These are phyloP conservation scores for Drosophila jambulina DNA, from an alignment of 1,140 invertebrate genomes.

Conservation along the genomic window DNA sequence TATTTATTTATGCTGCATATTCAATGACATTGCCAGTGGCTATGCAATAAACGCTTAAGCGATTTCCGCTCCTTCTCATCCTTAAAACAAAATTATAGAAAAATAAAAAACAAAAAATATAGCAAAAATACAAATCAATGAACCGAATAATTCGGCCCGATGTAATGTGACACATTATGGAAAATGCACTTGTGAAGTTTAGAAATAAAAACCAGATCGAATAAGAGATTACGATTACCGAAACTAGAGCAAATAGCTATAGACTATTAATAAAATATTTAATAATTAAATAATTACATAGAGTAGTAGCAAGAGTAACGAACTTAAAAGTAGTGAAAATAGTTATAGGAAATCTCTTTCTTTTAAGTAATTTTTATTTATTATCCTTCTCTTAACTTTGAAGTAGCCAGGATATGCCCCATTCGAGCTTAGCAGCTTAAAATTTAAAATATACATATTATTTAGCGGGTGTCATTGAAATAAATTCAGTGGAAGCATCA, in stretches of 20 bases:
- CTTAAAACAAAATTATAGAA: constrained; percentile 4
- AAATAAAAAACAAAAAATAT: constrained; percentile 33
- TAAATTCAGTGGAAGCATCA: constrained; percentile 18
- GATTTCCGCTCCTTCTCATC: constrained; percentile 18
- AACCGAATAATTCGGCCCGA: constrained; percentile 29
- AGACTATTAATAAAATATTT: not conserved
- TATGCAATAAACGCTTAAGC: constrained; percentile 43
- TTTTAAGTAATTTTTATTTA: not conserved
- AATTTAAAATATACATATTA: not conserved
- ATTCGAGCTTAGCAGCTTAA: not conserved
- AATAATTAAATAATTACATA: not conserved
- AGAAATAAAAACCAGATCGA: not conserved
- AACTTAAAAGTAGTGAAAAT: not conserved
- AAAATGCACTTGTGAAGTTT: constrained; percentile 17
- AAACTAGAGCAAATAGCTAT: not conserved
- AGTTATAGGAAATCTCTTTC: not conserved
- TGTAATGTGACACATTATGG: constrained; percentile 29
- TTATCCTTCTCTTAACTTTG: not conserved
- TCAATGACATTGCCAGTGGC: constrained; percentile 33
- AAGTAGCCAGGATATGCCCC: not conserved
- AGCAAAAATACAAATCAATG: constrained; percentile 39
- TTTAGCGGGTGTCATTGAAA: constrained; percentile 11
- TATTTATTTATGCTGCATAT: constrained; percentile 47
- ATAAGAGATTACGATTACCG: not conserved
- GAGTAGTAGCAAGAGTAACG: not conserved